Percentiles rank a stretch among this genome's conserved stretches.
phyloP scores from a whole-genome alignment of 2,797 vertebrate genomes.

The Ataeniobius toweri region DNA sequence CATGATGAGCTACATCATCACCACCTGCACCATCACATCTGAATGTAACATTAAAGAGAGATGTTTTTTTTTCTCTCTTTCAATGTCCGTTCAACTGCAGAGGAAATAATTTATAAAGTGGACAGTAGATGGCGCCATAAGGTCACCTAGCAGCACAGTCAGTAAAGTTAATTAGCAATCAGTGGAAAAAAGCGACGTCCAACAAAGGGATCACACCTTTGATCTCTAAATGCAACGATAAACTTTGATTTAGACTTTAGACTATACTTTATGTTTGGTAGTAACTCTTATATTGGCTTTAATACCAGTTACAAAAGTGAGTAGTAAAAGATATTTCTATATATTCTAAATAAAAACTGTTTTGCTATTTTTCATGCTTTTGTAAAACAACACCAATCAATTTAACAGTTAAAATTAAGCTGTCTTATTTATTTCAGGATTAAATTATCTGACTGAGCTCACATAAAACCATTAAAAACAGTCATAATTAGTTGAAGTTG shows the following conservation, averaged over 20 bases:
- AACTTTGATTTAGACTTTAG: not conserved
- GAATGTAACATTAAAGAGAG: not conserved
- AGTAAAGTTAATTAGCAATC: not conserved
- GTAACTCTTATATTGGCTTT: not conserved
- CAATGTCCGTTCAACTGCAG: not conserved
- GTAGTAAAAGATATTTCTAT: no score
- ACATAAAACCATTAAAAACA: no score
- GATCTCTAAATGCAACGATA: not conserved
- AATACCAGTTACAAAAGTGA: not conserved
- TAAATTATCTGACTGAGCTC: not conserved
- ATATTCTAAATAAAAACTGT: no score
- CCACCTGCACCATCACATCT: not conserved
- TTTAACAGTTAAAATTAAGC: not conserved
- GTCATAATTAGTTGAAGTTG: no score
- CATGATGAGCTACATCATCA: not conserved
- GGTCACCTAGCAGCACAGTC: not conserved
- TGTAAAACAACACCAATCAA: not conserved
- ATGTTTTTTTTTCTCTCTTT: not conserved
- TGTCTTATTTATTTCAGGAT: not conserved
- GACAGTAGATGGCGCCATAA: conserved; percentile 4
- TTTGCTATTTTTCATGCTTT: not conserved
- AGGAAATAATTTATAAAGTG: not conserved
- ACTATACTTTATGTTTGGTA: not conserved
- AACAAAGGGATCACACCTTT: not conserved
- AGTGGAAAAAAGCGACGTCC: not conserved